A percentile compares a stretch with the other conserved stretches of the same genome.
phyloP scores from a whole-genome alignment of 2,113 vertebrate species.

The Rhabdomys dilectus region DNA sequence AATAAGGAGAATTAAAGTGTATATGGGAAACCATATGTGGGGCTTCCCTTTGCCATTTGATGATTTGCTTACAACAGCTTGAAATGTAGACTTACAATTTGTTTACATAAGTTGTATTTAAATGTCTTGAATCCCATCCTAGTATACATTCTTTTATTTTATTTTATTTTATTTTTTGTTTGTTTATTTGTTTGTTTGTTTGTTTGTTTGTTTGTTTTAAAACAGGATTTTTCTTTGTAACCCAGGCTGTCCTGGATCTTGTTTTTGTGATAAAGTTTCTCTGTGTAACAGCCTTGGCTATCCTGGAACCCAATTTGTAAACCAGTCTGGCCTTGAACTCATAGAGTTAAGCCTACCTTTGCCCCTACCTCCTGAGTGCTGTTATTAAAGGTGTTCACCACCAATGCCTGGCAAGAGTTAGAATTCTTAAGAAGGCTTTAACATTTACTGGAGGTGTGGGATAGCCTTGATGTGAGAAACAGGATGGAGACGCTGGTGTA shows the following conservation, averaged over 20 bases:
- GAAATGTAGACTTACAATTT: constrained; percentile 18
- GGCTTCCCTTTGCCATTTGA: neutral
- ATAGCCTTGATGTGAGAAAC: neutral
- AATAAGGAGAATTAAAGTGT: neutral
- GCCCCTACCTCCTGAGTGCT: neutral
- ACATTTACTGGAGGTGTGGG: neutral
- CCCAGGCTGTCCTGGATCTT: neutral
- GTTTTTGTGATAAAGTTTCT: neutral
- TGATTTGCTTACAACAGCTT: constrained; percentile 4
- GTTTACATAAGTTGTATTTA: neutral
- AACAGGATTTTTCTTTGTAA: neutral
- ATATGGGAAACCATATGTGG: neutral
- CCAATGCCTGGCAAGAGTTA: neutral
- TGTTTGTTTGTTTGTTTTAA: neutral
- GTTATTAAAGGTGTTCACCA: neutral
- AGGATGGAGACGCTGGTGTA: no score
- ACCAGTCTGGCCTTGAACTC: neutral
- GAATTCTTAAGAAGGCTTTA: neutral
- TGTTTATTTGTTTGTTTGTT: no score
- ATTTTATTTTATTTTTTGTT: neutral
- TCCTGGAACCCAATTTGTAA: neutral
- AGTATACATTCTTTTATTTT: neutral
- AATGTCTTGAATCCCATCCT: neutral
- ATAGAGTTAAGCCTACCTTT: neutral
- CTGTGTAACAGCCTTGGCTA: neutral